These are phyloP conservation scores for Timema cristinae DNA, from an alignment of 2,888 invertebrate species.

Conservation along the genomic window DNA sequence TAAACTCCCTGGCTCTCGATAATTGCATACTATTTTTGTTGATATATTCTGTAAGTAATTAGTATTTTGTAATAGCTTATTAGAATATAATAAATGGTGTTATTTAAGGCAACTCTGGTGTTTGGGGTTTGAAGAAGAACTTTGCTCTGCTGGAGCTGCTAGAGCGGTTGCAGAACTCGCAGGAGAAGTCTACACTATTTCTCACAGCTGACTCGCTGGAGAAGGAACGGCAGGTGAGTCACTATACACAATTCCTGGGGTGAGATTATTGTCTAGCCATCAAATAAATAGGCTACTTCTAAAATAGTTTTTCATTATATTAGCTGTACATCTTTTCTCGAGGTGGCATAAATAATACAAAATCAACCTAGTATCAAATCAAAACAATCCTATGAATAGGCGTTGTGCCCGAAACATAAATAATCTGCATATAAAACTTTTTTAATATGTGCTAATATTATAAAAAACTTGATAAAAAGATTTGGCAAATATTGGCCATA, in stretches of 20 bases:
- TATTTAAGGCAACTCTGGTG: conserved; percentile 43
- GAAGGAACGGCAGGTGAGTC: conserved; percentile 41
- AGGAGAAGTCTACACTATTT: conserved; percentile 39
- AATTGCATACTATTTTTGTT: neutral
- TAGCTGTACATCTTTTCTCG: neutral
- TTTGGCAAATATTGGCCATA: too few relatives aligned
- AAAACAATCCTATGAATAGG: neutral
- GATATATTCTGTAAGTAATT: neutral
- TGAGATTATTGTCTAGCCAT: neutral
- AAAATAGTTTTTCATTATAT: too few relatives aligned
- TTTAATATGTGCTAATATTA: too few relatives aligned
- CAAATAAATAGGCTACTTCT: neutral
- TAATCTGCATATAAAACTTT: too few relatives aligned
- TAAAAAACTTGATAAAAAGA: too few relatives aligned
- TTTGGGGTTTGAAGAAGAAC: conserved; percentile 54
- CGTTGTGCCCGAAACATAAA: too few relatives aligned
- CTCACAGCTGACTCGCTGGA: conserved; percentile 35
- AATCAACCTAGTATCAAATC: neutral
- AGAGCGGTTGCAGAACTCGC: conserved; percentile 48
- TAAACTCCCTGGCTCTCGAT: neutral
- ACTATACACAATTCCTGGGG: too few relatives aligned
- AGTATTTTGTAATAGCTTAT: neutral
- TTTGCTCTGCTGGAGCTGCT: conserved; percentile 55
- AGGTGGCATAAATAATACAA: neutral
- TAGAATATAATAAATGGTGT: neutral